Evolutionary conservation across 2,797 vertebrate genomes (phyloP), one percentile per base, ranked within the genome.

Genomic region (Rhinophrynus dorsalis): DNA sequence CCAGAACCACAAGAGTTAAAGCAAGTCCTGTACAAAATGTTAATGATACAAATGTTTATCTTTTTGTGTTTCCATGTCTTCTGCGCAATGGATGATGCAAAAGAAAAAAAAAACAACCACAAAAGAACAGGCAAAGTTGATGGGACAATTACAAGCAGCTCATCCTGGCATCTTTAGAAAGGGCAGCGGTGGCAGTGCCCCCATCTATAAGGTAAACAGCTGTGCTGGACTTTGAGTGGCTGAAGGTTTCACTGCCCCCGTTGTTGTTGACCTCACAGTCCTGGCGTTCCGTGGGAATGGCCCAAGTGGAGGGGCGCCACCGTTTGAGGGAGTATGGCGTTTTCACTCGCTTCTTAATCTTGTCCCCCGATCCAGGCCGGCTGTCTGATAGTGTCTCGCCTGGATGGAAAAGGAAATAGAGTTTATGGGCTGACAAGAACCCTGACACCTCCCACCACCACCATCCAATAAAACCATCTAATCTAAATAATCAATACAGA

Each of bases 341-440:
- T 83, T 99, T 99, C 82, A 99, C 96, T 0, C 97, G 94, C 71
- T 95, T 98, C 87, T 97, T 98, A 80, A 99, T 99, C 88, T 98
- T 98, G 1, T 99, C 97, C 51, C 93, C 96, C 1, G 95, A 95
- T 71, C 88, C 95, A 2, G 91, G 81, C 24, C 87, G 93, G 47
- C 88, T 85, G 1, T 97, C 95, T 7, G 90, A 87, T 2, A 86
- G 86, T 27, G 89, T 83, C 21, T 92, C 94, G 65, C 91, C 94
- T 92, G 84, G 73, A 79, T 79, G 58, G 71, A 81, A 74, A 75
- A 0, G 57, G 33, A 33, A 37, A 45, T 5, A 26, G 12, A 45
- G 20, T 38, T n/a, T n/a, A n/a, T n/a, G n/a, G n/a, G n/a, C n/a
- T n/a, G n/a, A n/a, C n/a, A n/a, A n/a, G n/a, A n/a, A n/a, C n/a